phyloP scores from a whole-genome alignment of 2,797 vertebrate genomes.

The Salarias fasciatus region DNA sequence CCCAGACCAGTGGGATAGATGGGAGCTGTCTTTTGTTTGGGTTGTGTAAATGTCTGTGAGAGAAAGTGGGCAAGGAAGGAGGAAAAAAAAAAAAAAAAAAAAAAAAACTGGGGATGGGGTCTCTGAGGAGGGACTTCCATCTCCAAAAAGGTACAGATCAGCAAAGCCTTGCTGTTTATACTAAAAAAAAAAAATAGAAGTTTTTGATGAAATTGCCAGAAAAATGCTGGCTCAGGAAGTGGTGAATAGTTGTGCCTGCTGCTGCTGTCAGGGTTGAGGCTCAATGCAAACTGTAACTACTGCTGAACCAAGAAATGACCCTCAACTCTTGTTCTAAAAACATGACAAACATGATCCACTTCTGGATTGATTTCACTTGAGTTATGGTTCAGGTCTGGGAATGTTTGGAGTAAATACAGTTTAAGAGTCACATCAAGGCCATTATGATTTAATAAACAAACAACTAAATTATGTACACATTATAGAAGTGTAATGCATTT shows the following conservation, averaged over 20 bases:
- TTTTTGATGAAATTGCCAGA: constrained; percentile 64
- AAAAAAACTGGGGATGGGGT: constrained; percentile 22
- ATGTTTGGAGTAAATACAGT: neutral
- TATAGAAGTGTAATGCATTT: no score
- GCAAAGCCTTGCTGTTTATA: constrained; percentile 66
- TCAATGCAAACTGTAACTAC: constrained; percentile 35
- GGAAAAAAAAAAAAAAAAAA: neutral
- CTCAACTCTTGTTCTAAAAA: constrained; percentile 13
- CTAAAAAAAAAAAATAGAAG: constrained; percentile 43
- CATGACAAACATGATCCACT: constrained; percentile 1
- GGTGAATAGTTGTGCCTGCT: constrained; percentile 43
- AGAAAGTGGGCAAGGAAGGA: constrained; percentile 15
- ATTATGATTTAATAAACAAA: no score
- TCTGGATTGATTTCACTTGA: neutral
- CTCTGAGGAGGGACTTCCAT: constrained; percentile 58
- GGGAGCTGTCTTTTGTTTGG: constrained; percentile 59
- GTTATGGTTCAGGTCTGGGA: neutral
- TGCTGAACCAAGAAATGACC: constrained; percentile 36
- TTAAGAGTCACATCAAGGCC: no score
- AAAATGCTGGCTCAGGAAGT: constrained; percentile 66
- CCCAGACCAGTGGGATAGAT: constrained; percentile 50
- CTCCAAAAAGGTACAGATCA: constrained; percentile 63
- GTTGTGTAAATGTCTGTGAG: constrained; percentile 55
- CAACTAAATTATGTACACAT: no score
- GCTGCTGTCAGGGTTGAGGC: constrained; percentile 29